Conservation (phyloP, 1,140 invertebrate species). For the Andrena cerasifolii region DNA sequence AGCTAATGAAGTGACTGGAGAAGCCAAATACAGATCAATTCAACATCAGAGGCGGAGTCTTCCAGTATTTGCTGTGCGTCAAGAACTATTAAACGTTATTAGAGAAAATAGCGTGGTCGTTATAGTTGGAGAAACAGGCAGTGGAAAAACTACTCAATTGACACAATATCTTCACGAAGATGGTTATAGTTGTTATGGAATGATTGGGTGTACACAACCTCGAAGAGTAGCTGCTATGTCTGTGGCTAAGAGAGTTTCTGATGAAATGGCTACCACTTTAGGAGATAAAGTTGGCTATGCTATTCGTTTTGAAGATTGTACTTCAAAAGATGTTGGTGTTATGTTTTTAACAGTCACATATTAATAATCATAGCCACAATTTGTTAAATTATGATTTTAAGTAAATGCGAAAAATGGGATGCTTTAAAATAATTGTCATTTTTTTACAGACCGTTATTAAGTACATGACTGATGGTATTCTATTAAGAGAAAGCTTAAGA, state of each 20-base stretch:
- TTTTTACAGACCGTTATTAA: constrained; percentile 94
- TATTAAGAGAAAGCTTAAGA: constrained; percentile 96
- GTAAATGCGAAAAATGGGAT: background rate
- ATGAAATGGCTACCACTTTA: constrained; percentile 96
- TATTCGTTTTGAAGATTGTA: constrained; percentile 99
- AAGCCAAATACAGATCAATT: constrained; percentile 93
- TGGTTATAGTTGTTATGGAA: constrained; percentile 95
- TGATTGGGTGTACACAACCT: constrained; percentile 95
- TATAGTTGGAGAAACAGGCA: constrained; percentile 99
- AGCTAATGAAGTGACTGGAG: constrained; percentile 88
- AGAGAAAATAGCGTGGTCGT: constrained; percentile 97
- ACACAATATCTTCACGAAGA: constrained; percentile 99
- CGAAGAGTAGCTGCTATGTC: constrained; percentile 98
- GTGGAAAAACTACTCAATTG: constrained; percentile 99
- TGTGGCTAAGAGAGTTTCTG: constrained; percentile 98
- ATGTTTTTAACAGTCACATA: background rate
- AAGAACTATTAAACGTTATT: constrained; percentile 96
- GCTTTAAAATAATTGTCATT: background rate
- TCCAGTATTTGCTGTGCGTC: constrained; percentile 97
- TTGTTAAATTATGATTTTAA: background rate
- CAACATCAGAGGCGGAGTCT: constrained; percentile 95
- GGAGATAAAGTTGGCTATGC: constrained; percentile 98
- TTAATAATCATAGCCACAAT: background rate
- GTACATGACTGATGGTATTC: constrained; percentile 99
- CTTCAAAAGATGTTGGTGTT: constrained; percentile 87